Percentiles rank a stretch among this genome's conserved stretches.
Conservation (phyloP, 2,113 vertebrate genomes). For the Pontoporia blainvillei region DNA sequence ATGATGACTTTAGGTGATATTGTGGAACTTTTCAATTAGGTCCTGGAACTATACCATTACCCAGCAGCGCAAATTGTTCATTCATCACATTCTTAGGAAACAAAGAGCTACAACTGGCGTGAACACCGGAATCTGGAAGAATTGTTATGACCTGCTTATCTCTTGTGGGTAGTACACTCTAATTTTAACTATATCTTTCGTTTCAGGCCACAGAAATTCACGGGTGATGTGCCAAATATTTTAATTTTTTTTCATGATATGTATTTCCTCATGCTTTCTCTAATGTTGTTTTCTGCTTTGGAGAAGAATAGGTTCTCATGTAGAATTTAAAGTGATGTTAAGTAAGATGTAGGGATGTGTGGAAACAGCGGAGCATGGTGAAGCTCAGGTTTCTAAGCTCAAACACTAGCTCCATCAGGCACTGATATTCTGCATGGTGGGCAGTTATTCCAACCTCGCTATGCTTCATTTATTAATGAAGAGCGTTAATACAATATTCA, state of each 20-base stretch:
- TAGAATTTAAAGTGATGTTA: neutral
- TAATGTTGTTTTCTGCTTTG: neutral
- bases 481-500: neutral
- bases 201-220: neutral
- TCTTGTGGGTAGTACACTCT: neutral
- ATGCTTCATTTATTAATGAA: neutral
- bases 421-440: neutral
- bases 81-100: neutral
- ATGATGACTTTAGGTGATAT: neutral
- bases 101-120: too few relatives aligned
- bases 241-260: neutral
- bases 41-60: neutral
- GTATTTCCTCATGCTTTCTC: neutral
- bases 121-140: neutral
- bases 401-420: rapidly evolving
- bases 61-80: rapidly evolving
- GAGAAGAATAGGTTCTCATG: neutral
- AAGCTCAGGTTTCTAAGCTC: neutral
- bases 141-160: rapidly evolving
- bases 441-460: neutral
- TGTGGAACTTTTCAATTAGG: neutral
- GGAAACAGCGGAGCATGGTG: neutral
- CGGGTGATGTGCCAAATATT: rapidly evolving
- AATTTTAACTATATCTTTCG: neutral
- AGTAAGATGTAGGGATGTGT: neutral